Percentiles rank a stretch among this genome's conserved stretches.
Conservation (phyloP, 1,140 invertebrate genomes). For the Dendrolimus kikuchii region DNA sequence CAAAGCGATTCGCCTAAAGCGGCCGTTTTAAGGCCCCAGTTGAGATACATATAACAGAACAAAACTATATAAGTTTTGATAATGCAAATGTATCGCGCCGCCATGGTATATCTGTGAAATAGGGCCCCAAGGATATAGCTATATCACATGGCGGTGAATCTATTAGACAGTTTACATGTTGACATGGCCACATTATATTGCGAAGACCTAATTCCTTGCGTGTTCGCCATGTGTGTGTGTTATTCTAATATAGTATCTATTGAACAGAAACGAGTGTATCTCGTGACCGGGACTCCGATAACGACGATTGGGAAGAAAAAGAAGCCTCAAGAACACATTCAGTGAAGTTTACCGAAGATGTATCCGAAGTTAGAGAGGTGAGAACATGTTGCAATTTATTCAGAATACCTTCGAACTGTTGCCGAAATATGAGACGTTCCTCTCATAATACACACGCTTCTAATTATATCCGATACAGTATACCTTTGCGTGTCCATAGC, state of each 20-base stretch:
- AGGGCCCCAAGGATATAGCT: too few relatives aligned
- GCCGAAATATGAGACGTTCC: neutral
- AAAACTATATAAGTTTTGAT: too few relatives aligned
- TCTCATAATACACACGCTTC: slow-evolving; percentile 12
- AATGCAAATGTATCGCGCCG: too few relatives aligned
- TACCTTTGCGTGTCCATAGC: slow-evolving; percentile 25
- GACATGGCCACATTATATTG: too few relatives aligned
- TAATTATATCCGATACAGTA: slow-evolving; percentile 19
- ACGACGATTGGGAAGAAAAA: slow-evolving; percentile 83
- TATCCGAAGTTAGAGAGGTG: slow-evolving; percentile 83
- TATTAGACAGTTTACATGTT: too few relatives aligned
- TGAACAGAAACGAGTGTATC: slow-evolving; percentile 46
- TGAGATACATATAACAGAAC: too few relatives aligned
- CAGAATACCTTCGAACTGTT: slow-evolving; percentile 6
- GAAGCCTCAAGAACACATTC: slow-evolving; percentile 87
- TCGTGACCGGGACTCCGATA: slow-evolving; percentile 72
- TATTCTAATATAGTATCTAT: slow-evolving; percentile 8
- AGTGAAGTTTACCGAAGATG: slow-evolving; percentile 91
- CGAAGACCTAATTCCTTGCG: too few relatives aligned
- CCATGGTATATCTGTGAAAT: too few relatives aligned
- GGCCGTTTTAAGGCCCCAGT: too few relatives aligned
- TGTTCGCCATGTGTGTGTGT: neutral
- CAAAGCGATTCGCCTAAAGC: too few relatives aligned
- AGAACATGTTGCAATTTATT: slow-evolving; percentile 51
- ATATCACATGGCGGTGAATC: too few relatives aligned